Conservation (phyloP, 2,113 vertebrate species). For the Butorides virescens region DNA sequence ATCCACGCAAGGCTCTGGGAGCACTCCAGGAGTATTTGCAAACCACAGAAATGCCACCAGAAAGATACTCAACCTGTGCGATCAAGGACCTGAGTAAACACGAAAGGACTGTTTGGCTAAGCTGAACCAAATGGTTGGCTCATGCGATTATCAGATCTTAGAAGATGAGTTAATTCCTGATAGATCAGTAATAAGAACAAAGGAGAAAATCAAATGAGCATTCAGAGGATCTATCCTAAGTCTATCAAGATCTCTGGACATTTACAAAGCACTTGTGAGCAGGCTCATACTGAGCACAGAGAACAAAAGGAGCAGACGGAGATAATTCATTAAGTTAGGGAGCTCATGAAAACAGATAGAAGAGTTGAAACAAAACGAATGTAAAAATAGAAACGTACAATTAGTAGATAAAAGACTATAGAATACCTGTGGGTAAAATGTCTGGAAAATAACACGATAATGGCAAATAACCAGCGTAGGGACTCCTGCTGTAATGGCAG, state of each 20-base stretch:
- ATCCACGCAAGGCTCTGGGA: neutral
- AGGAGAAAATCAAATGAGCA: neutral
- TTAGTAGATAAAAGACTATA: neutral
- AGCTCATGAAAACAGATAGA: neutral
- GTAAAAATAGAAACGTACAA: neutral
- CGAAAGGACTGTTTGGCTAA: neutral
- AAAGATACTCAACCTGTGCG: neutral
- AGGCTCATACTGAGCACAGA: neutral
- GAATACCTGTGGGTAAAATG: neutral
- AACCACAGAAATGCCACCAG: neutral
- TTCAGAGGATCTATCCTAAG: neutral
- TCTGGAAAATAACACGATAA: neutral
- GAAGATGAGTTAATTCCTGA: neutral
- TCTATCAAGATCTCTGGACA: neutral
- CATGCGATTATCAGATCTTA: neutral
- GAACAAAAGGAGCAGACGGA: neutral
- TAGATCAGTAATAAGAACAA: neutral
- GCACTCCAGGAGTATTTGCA: neutral
- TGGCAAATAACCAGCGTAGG: neutral
- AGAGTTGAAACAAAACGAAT: neutral
- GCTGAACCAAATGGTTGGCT: neutral
- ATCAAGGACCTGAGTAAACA: neutral
- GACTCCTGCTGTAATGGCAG: neutral
- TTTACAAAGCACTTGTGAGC: neutral
- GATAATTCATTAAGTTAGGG: neutral